Evolutionary conservation across 2,888 invertebrate genomes (phyloP).

Genomic region (Nemapogon koenigi): DNA sequence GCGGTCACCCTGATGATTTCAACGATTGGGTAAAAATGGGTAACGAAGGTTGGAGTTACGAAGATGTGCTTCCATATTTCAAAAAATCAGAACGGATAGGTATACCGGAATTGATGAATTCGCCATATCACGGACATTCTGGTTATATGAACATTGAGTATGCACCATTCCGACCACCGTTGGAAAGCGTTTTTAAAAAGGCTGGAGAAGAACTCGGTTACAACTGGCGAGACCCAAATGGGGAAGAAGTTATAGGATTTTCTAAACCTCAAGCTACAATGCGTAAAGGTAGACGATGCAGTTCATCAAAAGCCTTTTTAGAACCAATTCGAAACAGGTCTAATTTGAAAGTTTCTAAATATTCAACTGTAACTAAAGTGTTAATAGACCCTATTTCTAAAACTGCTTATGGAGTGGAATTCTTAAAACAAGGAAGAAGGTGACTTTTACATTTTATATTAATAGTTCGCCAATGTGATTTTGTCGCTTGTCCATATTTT

Average conservation of each 20-base stretch:
- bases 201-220: constrained; percentile 76
- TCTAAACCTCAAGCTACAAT: constrained; percentile 75
- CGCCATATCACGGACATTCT: constrained; percentile 68
- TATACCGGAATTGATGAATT: constrained; percentile 63
- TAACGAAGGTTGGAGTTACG: constrained; percentile 81
- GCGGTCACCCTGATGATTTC: constrained; percentile 83
- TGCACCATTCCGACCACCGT: constrained; percentile 67
- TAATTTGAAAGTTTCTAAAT: constrained; percentile 76
- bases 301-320: constrained; percentile 81
- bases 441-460: constrained; percentile 25
- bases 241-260: constrained; percentile 69
- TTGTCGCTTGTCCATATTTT: too few species aligned
- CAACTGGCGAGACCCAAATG: constrained; percentile 74
- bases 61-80: constrained; percentile 77
- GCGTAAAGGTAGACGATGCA: constrained; percentile 75
- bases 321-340: constrained; percentile 67
- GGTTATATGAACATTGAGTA: constrained; percentile 75
- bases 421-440: constrained; percentile 65
- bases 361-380: constrained; percentile 72
- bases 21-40: constrained; percentile 82
- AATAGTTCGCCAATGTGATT: too few species aligned
- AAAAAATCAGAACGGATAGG: constrained; percentile 77
- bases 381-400: constrained; percentile 69
- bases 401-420: constrained; percentile 72
- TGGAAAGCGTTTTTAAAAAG: constrained; percentile 69